Percentiles rank a stretch among this genome's conserved stretches.
Evolutionary conservation across 2,113 vertebrate genomes (phyloP).

Genomic region (Calidris pygmaea): DNA sequence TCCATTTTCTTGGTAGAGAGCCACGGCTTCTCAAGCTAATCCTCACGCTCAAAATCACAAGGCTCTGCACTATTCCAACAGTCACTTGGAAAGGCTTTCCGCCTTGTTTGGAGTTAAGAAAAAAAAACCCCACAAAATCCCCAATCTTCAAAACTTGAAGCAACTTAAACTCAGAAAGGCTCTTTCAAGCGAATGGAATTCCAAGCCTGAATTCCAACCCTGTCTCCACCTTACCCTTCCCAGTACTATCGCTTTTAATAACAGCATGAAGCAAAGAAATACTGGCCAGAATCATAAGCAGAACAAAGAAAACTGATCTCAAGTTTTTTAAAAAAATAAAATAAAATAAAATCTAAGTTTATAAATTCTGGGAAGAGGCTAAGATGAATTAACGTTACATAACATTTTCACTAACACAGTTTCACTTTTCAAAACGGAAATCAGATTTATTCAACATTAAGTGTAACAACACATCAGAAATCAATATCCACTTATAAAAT

Average conservation of each 20-base stretch:
- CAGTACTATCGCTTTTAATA: background rate
- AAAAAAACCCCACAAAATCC: background rate
- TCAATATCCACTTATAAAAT: constrained; percentile 65
- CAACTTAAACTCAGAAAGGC: background rate
- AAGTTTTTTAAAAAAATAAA: background rate
- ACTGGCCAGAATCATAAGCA: background rate
- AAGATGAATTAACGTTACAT: background rate
- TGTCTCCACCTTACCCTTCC: background rate
- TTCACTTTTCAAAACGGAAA: constrained; percentile 61
- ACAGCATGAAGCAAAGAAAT: background rate
- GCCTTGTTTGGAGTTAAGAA: background rate
- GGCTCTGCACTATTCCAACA: background rate
- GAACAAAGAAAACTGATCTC: background rate
- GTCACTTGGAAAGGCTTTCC: background rate
- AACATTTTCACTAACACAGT: constrained; percentile 55
- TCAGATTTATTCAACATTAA: constrained; percentile 69
- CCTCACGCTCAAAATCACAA: background rate
- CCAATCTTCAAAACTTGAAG: background rate
- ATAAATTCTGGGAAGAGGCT: background rate
- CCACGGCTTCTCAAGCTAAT: background rate
- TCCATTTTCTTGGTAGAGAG: background rate
- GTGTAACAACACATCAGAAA: constrained; percentile 67
- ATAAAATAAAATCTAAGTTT: background rate
- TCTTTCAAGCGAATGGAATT: background rate
- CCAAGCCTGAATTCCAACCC: background rate